Base-by-base conservation (phyloP, 2,113 vertebrate species). In the Antennarius striatus region DNA sequence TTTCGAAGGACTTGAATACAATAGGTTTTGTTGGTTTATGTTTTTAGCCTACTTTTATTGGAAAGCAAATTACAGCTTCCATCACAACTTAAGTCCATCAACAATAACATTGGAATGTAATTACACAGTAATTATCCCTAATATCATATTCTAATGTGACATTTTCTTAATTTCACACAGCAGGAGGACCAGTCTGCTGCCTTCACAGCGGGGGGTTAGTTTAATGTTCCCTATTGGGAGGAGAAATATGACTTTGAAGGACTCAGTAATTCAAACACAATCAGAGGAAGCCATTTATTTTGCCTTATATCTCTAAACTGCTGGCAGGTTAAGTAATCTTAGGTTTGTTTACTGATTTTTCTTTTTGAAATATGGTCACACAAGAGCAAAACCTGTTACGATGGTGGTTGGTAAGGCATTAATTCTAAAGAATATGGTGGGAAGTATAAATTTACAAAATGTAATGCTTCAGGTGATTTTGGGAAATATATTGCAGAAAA, bases 151-250 rank as follows among this genome's bases (percentile, higher is more conserved):
- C 13, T 74, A 56, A 56, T 58, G 17, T 28, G 71, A 69, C 3
- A 29, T 64, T 57, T 52, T 49, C 36, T 52, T 59, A 32, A 71
- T 82, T 65, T 50, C 60, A 39, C 71, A 28, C 64, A 68, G 73
- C 62, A 4, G 64, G 61, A 68, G 32, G 10, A 53, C 54, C 46
- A 39, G 51, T 48, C 30, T 47, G 52, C 68, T 60, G 73, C 53
- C 49, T 51, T 9, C 76, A 57, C 62, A 73, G 73, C 17, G 15
- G 73, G 76, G 58, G 73, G 57, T 73, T 83, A 75, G 54, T 68
- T 76, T 68, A 63, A 15, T 70, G 69, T 63, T 43, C 59, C 61
- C 50, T 56, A 51, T 17, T 74, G 54, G 76, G 68, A 67, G 50
- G 22, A 6, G n/a, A 62, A 28, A 57, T 40, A 48, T 48, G 55